Base-by-base conservation (phyloP, 1,140 invertebrate genomes). In the Holcopasites calliopsidis region DNA sequence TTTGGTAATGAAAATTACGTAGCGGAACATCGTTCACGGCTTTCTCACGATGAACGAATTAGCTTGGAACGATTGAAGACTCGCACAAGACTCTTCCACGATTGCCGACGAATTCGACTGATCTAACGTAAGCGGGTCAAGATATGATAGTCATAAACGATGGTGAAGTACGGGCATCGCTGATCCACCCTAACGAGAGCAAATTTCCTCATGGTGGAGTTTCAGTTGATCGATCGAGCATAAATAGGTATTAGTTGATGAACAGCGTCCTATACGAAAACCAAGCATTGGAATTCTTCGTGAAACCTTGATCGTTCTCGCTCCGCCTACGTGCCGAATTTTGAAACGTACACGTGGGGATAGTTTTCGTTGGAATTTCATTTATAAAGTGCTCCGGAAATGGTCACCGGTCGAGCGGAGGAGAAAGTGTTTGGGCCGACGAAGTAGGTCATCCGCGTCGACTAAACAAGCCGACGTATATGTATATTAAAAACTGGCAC, bases 1-100 rank as follows among this genome's bases (percentile, higher is more conserved):
- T 38, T 73, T 73, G 71, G 28, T 73, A 73, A 73, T 65, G 61
- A 73, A 73, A 73, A 73, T 73, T 73, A 65, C 44, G 60, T 55
- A 65, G 40, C n/a, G n/a, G n/a, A n/a, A n/a, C 33, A 55, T 3
- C 49, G 18, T 16, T 16, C 38, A n/a, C n/a, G n/a, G n/a, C n/a
- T n/a, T 16, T 47, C 4, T 69, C 33, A 57, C 3, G 35, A n/a
- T n/a, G n/a, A n/a, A n/a, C n/a, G n/a, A n/a, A n/a, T n/a, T n/a
- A n/a, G n/a, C n/a, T n/a, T n/a, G n/a, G n/a, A n/a, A n/a, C n/a
- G n/a, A n/a, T n/a, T n/a, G n/a, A n/a, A n/a, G n/a, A n/a, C n/a
- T n/a, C n/a, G n/a, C n/a, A n/a, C n/a, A n/a, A n/a, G n/a, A n/a
- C n/a, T n/a, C n/a, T n/a, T n/a, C n/a, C n/a, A n/a, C n/a, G n/a